Evolutionary conservation across 2,888 invertebrate species (phyloP), one percentile per base, ranked within the genome.

Genomic region (Nymphalis c-album): DNA sequence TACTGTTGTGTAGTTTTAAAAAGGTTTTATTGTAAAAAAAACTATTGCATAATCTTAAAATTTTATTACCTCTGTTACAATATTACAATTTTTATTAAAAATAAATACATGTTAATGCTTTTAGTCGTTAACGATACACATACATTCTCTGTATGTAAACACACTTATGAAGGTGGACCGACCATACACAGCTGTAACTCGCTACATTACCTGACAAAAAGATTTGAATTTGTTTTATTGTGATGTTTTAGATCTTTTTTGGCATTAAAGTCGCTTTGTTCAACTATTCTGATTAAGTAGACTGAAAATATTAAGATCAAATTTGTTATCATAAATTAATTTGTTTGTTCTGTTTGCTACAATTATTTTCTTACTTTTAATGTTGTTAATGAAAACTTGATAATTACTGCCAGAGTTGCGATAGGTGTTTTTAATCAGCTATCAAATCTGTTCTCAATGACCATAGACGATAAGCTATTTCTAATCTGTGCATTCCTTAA

Each of bases 31-130:
- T 17, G 22, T 10, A 17, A n/a, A 35, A n/a, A 60, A 65, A 46
- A 26, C 2, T 22, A 22, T 51, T 8, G 40, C 17, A 31, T 55
- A 46, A 20, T 55, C 46, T 60, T 60, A n/a, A 55, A 48, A 50
- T 63, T 70, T 70, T 63, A 65, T 70, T 63, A 63, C 65, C 60
- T 57, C 64, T 57, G 63, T 68, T 68, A 68, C 68, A 68, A 60
- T 69, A 55, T 63, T 59, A 60, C 13, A 55, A 68, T 31, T 51
- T 63, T 57, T 18, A 60, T 67, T 63, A 65, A 65, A 60, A 70
- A 70, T 64, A 70, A 70, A 70, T 67, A 70, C 67, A 70, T 67
- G 67, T 70, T 70, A 68, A 64, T 64, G 62, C 64, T 70, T 67
- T 62, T 40, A 57, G 18, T 40, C 3, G 4, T 40, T 57, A 40